Evolutionary conservation across 2,888 invertebrate species (phyloP), one percentile per base, ranked within the genome.

Genomic region (Julus scandinavius): DNA sequence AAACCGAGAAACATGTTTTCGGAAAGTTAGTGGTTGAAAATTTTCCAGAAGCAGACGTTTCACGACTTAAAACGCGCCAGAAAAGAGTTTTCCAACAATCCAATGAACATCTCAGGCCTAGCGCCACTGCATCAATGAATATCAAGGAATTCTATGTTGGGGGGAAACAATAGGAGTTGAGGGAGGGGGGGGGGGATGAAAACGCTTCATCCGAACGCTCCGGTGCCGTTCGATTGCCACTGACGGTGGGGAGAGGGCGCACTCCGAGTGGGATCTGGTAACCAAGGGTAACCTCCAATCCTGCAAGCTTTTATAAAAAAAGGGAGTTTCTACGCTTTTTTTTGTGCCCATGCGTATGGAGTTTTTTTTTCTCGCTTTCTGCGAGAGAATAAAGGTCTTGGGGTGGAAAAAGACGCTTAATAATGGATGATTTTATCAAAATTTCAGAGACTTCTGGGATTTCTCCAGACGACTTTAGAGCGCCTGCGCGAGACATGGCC

Each of bases 231-330:
- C 63, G 20, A 20, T 58, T 17, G 3, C 5, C 58, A n/a, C 5
- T n/a, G n/a, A n/a, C 58, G n/a, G 17, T n/a, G 63, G 29, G 63
- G 5, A 20, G 20, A 20, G 63, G 20, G 20, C 63, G 63, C 20
- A 20, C 63, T 72, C 63, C 20, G 63, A 72, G 63, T 20, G 63
- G 63, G 7, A 72, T 72, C 63, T 11, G 63, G 63, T 72, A 72
- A 72, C 63, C 63, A 72, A 17, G 63, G 63, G 63, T 72, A 72
- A 72, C 63, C 63, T 72, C 63, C 63, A 72, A 72, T 72, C 63
- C 63, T 72, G 63, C 63, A 72, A 72, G 63, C 63, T 72, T 72
- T 20, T 72, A 17, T n/a, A 72, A 72, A 45, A 72, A 72, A 72
- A 20, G 63, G 58, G 58, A 58, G 63, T 72, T 72, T 72, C 20